Base-by-base conservation (phyloP, 2,113 vertebrate species). In the Coturnix japonica region DNA sequence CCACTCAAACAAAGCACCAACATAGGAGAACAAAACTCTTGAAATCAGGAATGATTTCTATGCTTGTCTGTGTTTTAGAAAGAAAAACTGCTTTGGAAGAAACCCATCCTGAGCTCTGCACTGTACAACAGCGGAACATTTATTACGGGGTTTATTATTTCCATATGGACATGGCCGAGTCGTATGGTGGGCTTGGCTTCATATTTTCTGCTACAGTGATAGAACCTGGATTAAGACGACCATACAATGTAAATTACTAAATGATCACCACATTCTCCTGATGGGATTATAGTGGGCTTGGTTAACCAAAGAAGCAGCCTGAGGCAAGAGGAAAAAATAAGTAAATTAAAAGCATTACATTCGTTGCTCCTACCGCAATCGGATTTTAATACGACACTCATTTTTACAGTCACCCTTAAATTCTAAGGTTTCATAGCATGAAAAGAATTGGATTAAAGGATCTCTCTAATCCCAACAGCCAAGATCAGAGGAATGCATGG, bases 61-160 rank as follows among this genome's bases (percentile, higher is more conserved):
- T 31, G 86, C 66, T 89, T 33, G 57, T 86, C 83, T 69, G 66
- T 64, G 17, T 90, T 96, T 85, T 83, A 86, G 51, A 59, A 94
- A 87, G 72, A 96, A 93, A 96, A 96, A 90, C 64, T 21, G 72
- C 69, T 94, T 83, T 93, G 91, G 93, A 96, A 83, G 49, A 91
- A 75, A 91, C 85, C 49, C 41, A 39, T 79, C 63, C 83, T 69
- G 53, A 33, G 25, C 63, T 67, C 44, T 3, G 35, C 44, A 66
- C 2, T 94, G 66, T 91, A 92, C 77, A 79, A 95, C 9, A 94
- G 72, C 69, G 47, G 35, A 80, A 77, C 89, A 94, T 96, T 97
- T 96, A 95, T 86, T 96, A 90, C 21, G 4, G 23, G 75, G 85
- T 47, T 97, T 96, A 97, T 97, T 96, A 94, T 86, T 97, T 97